Conservation (phyloP, 2,888 invertebrate species). For the Linnaemya tessellans region DNA sequence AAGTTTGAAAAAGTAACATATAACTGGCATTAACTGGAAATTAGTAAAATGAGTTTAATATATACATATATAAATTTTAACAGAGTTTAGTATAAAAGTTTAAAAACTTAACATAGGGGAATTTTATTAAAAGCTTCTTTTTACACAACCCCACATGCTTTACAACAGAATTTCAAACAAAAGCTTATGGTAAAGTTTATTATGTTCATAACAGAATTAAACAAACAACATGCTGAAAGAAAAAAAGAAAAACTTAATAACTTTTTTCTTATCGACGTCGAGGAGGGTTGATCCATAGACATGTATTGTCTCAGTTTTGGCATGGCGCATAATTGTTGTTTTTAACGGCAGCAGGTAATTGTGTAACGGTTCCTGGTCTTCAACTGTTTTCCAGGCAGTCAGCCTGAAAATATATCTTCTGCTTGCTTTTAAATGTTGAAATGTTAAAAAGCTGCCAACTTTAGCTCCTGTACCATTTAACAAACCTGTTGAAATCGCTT, state of each 20-base stretch:
- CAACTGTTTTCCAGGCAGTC: conserved; percentile 8
- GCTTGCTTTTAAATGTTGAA: background rate
- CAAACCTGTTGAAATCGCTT: conserved; percentile 29
- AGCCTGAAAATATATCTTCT: conserved; percentile 19
- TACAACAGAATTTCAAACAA: background rate
- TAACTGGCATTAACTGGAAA: no score
- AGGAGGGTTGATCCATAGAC: conserved; percentile 85
- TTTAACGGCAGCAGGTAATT: conserved; percentile 50
- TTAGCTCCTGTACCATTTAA: background rate
- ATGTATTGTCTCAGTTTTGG: conserved; percentile 92
- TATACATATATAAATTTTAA: background rate
- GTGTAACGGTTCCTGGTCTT: conserved; percentile 4
- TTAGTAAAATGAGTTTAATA: no score
- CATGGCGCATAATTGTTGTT: conserved; percentile 86
- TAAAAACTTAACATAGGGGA: background rate
- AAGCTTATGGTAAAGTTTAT: conserved; percentile 13
- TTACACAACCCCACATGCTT: background rate
- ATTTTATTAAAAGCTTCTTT: background rate
- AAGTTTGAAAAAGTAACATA: background rate
- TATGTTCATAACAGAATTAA: background rate
- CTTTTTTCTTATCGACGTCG: conserved; percentile 83
- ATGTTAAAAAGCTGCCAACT: conserved; percentile 15
- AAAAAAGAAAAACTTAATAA: conserved; percentile 75
- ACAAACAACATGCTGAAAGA: conserved; percentile 27
- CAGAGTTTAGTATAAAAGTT: background rate